Evolutionary conservation across 92 coral and sea anemone species (phyloP).

Genomic region (Palythoa grandis): DNA sequence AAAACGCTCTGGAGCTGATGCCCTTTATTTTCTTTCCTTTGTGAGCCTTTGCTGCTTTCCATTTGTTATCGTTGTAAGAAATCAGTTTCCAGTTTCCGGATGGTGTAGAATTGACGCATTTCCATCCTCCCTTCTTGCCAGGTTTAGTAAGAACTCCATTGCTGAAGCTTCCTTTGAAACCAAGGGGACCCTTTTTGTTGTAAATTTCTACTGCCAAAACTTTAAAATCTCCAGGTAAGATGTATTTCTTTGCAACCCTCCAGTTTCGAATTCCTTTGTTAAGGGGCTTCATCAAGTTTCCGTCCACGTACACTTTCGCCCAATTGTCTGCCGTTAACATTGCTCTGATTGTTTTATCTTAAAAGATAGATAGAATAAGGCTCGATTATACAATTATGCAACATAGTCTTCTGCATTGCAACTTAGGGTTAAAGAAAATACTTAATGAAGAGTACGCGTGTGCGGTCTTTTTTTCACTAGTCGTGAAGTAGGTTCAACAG

Average conservation of each 20-base stretch:
- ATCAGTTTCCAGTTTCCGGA: background rate
- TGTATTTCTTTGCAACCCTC: conserved; percentile 1
- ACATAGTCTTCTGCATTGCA: too few relatives aligned
- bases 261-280: conserved; percentile 5
- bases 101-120: background rate
- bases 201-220: background rate
- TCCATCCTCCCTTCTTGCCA: conserved; percentile 3
- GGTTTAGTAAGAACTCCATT: too few relatives aligned
- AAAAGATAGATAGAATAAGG: background rate
- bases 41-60: background rate
- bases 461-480: too few relatives aligned
- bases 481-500: too few relatives aligned
- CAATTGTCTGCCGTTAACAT: conserved; percentile 6
- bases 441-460: too few relatives aligned
- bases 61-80: background rate
- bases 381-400: background rate
- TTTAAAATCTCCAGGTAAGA: background rate
- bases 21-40: conserved; percentile 3
- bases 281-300: conserved; percentile 6
- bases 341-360: background rate
- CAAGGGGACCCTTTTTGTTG: background rate
- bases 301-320: background rate
- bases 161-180: too few relatives aligned
- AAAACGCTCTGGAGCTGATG: background rate
- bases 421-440: too few relatives aligned